Evolutionary conservation across 2,797 vertebrate genomes (phyloP), one percentile per base, ranked within the genome.

Genomic region (Urosaurus nigricauda): DNA sequence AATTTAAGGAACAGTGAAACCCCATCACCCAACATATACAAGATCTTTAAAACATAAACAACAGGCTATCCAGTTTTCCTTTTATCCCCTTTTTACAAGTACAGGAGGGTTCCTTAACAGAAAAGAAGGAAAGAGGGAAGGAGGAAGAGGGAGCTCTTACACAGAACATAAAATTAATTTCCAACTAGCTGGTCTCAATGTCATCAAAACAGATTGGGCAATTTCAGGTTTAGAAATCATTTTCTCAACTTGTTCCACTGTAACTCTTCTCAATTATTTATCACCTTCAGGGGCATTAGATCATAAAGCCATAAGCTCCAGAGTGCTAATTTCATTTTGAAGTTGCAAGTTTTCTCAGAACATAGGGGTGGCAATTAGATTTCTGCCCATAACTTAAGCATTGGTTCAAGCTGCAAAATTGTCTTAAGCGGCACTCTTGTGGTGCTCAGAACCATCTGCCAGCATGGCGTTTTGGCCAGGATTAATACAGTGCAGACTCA

Each of bases 321-420:
- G 86, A 88, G 56, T 85, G 92, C 89, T 92, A 90, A 92, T 87
- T 92, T 73, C 84, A 35, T 92, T 88, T 91, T 1, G 19, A 83
- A 89, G 84, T 82, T 82, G 79, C 79, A 86, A 86, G 84, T 60
- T 86, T n/a, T 81, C 79, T n/a, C 84, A 3, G 79, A 79, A 70
- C 79, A 78, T 53, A 51, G 21, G 40, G 84, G 88, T 40, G 29
- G 84, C 88, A 89, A 86, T 89, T 89, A 89, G 84, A 68, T 82
- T 68, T 68, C 43, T 16, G 35, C 43, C 85, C 84, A 78, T 86
- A 86, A 89, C 84, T 89, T 89, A 89, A 89, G 79, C 74, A 47
- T 29, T 40, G 12, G 79, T 43, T 70, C 84, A 40, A 43, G 71
- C 71, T 84, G 29, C 84, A 29, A 86, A 86, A 89, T 83, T 56